Percentiles rank a stretch among this genome's conserved stretches.
Conservation (phyloP, 2,113 vertebrate species). For the Callocephalon fimbriatum region DNA sequence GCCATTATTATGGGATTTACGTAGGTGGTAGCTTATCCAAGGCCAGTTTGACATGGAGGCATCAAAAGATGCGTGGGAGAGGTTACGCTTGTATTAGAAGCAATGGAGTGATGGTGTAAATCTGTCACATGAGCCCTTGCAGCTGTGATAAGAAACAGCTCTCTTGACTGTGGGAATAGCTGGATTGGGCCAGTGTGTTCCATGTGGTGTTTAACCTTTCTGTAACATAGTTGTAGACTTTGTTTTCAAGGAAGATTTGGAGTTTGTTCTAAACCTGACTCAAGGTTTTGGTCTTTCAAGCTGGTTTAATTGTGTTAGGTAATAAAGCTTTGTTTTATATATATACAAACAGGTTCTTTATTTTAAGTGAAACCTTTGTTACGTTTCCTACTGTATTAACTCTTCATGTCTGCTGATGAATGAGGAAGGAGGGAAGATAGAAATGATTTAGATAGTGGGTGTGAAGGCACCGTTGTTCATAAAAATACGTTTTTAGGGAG, state of each 20-base stretch:
- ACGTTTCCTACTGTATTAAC: fast-evolving
- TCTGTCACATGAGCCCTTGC: neutral
- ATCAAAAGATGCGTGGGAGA: neutral
- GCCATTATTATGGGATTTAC: neutral
- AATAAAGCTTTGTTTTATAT: neutral
- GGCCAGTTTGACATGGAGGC: neutral
- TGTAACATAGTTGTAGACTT: neutral
- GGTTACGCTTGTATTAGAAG: neutral
- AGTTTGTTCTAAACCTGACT: neutral
- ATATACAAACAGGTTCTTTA: neutral
- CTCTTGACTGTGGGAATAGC: neutral
- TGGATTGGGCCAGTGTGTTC: neutral
- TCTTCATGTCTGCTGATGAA: neutral
- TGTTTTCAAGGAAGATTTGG: neutral
- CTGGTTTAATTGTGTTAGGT: neutral
- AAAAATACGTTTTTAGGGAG: neutral
- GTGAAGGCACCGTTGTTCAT: fast-evolving
- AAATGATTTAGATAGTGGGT: fast-evolving
- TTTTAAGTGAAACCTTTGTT: neutral
- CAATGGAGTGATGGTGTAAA: neutral
- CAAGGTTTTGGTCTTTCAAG: neutral
- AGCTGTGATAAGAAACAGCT: neutral
- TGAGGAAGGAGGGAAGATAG: neutral
- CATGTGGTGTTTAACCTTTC: neutral
- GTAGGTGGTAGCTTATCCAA: neutral